Base-by-base conservation (phyloP, 2,888 invertebrate genomes). In the Limnephilus lunatus region DNA sequence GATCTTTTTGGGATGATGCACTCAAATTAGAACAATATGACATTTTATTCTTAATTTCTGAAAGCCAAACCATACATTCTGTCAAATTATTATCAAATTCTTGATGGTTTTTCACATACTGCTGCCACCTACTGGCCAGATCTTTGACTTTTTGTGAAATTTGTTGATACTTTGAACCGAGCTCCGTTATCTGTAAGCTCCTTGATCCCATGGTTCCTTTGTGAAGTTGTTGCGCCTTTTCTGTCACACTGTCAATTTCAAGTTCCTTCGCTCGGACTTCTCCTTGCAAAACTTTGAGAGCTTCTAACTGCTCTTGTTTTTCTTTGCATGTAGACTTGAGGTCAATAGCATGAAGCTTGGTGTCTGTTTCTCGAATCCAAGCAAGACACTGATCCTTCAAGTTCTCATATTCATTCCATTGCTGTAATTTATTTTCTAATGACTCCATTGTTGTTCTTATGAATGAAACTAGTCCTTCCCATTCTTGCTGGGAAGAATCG, bases 211-310 rank as follows among this genome's bases (percentile, higher is more conserved):
- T 95, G 0, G 97, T 96, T 19, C 97, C 97, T 94, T 98, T 98
- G 93, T 98, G 97, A 19, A 99, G 95, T 93, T 98, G 97, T 94
- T 99, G 99, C 0, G 98, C 98, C 94, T 98, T 97, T 95, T 99
- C 99, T 35, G 98, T 98, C 0, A 99, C 98, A 90, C 98, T 97
- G 94, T 99, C 99, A 92, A 99, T 98, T 96, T 99, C 99, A 19
- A 99, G 95, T 95, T 99, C 99, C 94, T 98, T 98, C 4, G 98
- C 98, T 85, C 98, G 97, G 1, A 99, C 97, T 95, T 98, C 98
- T 87, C 98, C 98, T 95, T 99, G 99, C 48, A 98, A 95, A 44
- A 96, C 96, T 95, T 98, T 97, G 93, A 99, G 96, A 90, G 97
- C 96, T 94, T 98, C 98, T 87, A 99, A 96, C 94, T 99, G 99